Base-by-base conservation (phyloP, 1,140 invertebrate genomes). In the Dufourea novaeangliae region DNA sequence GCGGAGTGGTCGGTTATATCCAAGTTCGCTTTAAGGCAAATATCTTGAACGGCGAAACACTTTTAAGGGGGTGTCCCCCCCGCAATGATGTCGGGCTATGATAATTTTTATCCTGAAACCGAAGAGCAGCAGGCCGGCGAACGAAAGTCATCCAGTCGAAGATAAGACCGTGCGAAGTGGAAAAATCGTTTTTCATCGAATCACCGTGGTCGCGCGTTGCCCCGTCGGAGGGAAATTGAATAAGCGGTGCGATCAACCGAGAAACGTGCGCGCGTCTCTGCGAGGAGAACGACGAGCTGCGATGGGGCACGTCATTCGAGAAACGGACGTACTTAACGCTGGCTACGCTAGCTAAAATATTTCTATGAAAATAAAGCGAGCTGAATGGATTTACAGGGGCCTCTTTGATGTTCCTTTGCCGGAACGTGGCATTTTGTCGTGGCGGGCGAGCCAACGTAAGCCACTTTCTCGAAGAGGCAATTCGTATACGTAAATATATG, bases 391-490 rank as follows among this genome's bases (percentile, higher is more conserved):
- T 70, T 62, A 61, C 59, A 70, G 64, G 66, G 63, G 44, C 11
- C n/a, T 34, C 74, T 83, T 83, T 82, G 80, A 82, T 54, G 68
- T 73, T 64, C n/a, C 25, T 62, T 59, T 25, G n/a, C 34, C 56
- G 41, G 29, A 32, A 71, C 62, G 11, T 39, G 44, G 25, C 29
- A 71, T 81, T 67, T 52, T 63, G 66, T 82, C 68, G 79, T 73
- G 27, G 39, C 54, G 39, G 11, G 20, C 50, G 46, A 32, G 50
- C 62, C 39, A n/a, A 66, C 11, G 39, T 68, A 70, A 82, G 54
- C 66, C 59, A 79, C 80, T 83, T 79, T 78, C 44, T 41, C 61
- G 41, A 22, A 82, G 75, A 74, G 62, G 54, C 73, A 81, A 83
- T 82, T 74, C 74, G 54, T 39, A 64, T 68, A 75, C 73, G 64